phyloP scores from a whole-genome alignment of 1,140 invertebrate species.

The Drosophila pectinifera region DNA sequence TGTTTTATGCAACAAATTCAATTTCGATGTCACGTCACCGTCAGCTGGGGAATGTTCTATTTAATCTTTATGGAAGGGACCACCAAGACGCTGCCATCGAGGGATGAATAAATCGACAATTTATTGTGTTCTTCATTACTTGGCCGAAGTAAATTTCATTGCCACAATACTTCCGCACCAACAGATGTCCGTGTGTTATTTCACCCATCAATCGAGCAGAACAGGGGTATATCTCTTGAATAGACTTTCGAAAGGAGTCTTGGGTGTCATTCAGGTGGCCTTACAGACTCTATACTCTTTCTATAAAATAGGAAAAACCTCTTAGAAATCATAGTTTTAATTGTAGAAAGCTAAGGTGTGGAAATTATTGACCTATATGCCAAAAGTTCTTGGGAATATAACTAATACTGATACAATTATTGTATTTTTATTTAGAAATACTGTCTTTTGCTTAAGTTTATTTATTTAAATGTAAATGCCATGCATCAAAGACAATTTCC shows the following conservation, averaged over 20 bases:
- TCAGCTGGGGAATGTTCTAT: constrained; percentile 41
- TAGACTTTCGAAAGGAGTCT: neutral
- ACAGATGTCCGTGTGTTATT: constrained; percentile 22
- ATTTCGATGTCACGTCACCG: constrained; percentile 55
- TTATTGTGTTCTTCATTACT: constrained; percentile 48
- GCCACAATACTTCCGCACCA: constrained; percentile 36
- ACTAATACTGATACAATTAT: too few species aligned
- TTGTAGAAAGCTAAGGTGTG: too few species aligned
- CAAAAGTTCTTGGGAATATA: too few species aligned
- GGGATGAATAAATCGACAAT: constrained; percentile 72
- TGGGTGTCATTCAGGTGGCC: too few species aligned
- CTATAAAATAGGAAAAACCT: too few species aligned
- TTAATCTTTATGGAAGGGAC: constrained; percentile 22
- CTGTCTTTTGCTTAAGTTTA: too few species aligned
- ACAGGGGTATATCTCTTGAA: neutral
- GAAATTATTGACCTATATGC: too few species aligned
- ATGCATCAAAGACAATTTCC: too few species aligned
- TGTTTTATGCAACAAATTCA: constrained; percentile 62
- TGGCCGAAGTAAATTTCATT: constrained; percentile 25
- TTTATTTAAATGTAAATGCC: neutral
- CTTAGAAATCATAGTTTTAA: too few species aligned
- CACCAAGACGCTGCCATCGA: constrained; percentile 16
- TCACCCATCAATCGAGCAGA: neutral
- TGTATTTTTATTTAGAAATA: too few species aligned
- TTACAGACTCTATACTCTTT: too few species aligned